Evolutionary conservation across 2,888 invertebrate species (phyloP), one percentile per base, ranked within the genome.

Genomic region (Cosmia trapezina): DNA sequence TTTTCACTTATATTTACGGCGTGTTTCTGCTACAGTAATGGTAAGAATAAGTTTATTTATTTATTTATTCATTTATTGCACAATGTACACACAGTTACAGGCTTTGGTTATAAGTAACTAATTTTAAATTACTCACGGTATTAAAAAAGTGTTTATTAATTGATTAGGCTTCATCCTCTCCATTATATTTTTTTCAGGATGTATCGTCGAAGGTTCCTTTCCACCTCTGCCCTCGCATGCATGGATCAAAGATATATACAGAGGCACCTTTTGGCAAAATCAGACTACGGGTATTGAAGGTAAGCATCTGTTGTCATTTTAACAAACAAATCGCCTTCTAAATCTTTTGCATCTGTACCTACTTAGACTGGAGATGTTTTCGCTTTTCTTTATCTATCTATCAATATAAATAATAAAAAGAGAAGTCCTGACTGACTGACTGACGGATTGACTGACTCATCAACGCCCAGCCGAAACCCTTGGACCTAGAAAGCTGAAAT

Each of bases 221-320:
- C 91, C 89, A 89, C 76, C 82, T n/a, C 53, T 90, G 1, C 86
- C 89, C 7, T 79, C 87, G 8, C 49, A 56, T 9, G 67, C 65
- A 53, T 79, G 56, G 4, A 87, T 94, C 37, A 9, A 79, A 2
- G 96, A 96, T 70, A 89, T 81, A 51, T 78, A 87, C 54, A 87
- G 85, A 70, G 95, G 94, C 28, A 81, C 94, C 49, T 86, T 92
- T 49, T 75, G 80, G 74, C 41, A 43, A 60, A 60, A 80, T 33
- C 4, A 7, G 33, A 92, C 93, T 17, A 74, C 87, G 19, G 80
- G 87, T 76, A 92, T 96, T 77, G 74, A 74, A 78, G 89, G 96
- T 96, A 63, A 75, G 68, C 51, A 51, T 45, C 8, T 45, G 6
- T 4, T 53, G 41, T 37, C 11, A 61, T 47, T 33, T 49, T 11